Base-by-base conservation (phyloP, 2,888 invertebrate genomes). In the Diarsia mendica region DNA sequence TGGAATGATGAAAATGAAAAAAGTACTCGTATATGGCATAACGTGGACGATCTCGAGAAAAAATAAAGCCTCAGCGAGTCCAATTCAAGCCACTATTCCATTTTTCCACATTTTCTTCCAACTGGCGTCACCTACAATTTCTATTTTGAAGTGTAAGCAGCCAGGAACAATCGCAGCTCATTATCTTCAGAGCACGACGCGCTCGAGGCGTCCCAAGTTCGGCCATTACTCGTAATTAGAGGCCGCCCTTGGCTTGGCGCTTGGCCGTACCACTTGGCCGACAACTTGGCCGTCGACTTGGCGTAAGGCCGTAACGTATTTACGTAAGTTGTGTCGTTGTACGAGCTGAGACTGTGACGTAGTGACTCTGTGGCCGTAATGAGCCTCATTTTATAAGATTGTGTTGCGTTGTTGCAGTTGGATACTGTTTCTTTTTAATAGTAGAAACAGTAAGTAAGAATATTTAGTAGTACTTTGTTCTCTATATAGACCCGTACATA, bases 211-310 rank as follows among this genome's bases (percentile, higher is more conserved):
- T 71, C 70, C 76, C 73, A 84, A 85, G 84, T 87, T 80, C 70
- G 72, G 49, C 77, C 75, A 83, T 88, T 82, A 87, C 77, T 82
- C 81, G 80, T 82, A 88, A 87, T 88, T 88, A 85, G 71, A 84
- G 71, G 61, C 74, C 60, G 77, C 74, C 72, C 72, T 76, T 75
- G 13, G 67, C 67, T 77, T 28, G 48, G 33, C 53, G 18, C 23
- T 39, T 53, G 74, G 44, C 51, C 46, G 51, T 53, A 73, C 67
- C 75, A 73, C 58, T 73, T 44, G 78, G 67, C 68, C 65, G 67
- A 48, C 49, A 20, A 64, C 74, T 79, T 66, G 70, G 61, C 66
- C 65, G 44, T 67, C 65, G 61, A 82, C 67, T 68, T 84, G 82
- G 64, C 75, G 69, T 61, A 72, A 81, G 70, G 58, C 71, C 48